Evolutionary conservation across 1,140 invertebrate species (phyloP).

Genomic region (Oreohelix idahoensis): DNA sequence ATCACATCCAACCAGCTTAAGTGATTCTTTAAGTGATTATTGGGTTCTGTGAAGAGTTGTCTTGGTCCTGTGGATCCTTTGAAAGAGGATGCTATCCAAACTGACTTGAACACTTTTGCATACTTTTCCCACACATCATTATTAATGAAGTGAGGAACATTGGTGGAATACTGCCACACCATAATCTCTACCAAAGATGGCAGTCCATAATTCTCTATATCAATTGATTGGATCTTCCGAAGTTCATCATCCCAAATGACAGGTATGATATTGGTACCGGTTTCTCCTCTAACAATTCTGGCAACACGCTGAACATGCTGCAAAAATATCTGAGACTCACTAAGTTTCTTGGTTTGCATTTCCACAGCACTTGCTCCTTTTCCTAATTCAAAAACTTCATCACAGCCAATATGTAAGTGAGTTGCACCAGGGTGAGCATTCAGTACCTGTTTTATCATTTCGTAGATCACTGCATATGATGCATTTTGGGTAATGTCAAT

Average conservation of each 20-base stretch:
- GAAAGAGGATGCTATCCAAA: conserved; percentile 92
- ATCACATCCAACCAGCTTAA: conserved; percentile 39
- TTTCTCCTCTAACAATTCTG: conserved; percentile 61
- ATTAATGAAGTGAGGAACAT: conserved; percentile 77
- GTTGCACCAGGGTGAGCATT: conserved; percentile 71
- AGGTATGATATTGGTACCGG: conserved; percentile 75
- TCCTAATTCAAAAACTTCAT: conserved; percentile 72
- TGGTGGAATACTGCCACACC: conserved; percentile 76
- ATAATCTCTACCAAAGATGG: conserved; percentile 71
- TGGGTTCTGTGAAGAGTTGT: conserved; percentile 78
- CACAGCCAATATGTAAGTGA: conserved; percentile 77
- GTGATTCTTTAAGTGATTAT: conserved; percentile 81
- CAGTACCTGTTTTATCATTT: conserved; percentile 85
- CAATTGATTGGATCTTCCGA: conserved; percentile 76
- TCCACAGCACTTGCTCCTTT: conserved; percentile 32
- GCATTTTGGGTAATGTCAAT: conserved; percentile 85
- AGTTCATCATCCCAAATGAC: conserved; percentile 97
- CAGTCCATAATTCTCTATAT: conserved; percentile 74
- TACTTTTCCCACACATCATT: conserved; percentile 80
- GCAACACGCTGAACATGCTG: conserved; percentile 73
- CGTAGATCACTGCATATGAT: conserved; percentile 80
- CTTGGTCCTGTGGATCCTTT: conserved; percentile 81
- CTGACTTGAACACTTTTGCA: conserved; percentile 82
- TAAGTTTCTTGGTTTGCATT: conserved; percentile 68
- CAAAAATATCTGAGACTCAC: conserved; percentile 73